Evolutionary conservation across 2,797 vertebrate species (phyloP).

Genomic region (Champsocephalus gunnari): DNA sequence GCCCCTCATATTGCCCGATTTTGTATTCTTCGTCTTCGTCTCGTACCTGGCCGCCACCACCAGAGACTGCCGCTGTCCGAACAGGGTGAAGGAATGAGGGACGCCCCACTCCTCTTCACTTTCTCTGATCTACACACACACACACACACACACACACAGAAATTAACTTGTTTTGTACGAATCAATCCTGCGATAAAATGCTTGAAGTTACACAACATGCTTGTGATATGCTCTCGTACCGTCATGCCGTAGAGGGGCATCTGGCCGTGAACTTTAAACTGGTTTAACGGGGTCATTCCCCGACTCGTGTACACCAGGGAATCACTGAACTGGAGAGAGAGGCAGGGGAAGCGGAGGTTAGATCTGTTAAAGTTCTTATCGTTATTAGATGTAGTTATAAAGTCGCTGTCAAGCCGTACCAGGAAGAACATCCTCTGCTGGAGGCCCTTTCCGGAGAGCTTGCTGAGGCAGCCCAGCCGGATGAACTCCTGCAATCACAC

Average conservation of each 20-base stretch:
- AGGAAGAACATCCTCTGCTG: conserved; percentile 99
- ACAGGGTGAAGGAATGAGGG: conserved; percentile 93
- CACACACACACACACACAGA: neutral
- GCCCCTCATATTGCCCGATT: no score
- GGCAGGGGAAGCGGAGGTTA: neutral
- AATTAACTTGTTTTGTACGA: neutral
- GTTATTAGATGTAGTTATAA: neutral
- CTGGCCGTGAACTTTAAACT: conserved; percentile 96
- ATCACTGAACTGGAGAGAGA: conserved; percentile 90
- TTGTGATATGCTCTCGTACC: conserved; percentile 74
- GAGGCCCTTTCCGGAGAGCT: conserved; percentile 96
- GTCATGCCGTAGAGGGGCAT: conserved; percentile 94
- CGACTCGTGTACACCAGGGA: conserved; percentile 94
- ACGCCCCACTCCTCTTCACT: conserved; percentile 98
- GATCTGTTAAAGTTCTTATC: neutral
- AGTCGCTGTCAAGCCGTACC: conserved; percentile 78
- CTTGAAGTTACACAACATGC: neutral
- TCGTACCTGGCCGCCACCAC: conserved; percentile 94
- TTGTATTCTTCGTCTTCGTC: neutral
- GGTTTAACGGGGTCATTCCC: conserved; percentile 93
- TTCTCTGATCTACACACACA: conserved; percentile 87
- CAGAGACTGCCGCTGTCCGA: conserved; percentile 92
- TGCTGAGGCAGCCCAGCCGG: conserved; percentile 95
- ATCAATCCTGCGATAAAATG: neutral
- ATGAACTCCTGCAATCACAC: conserved; percentile 91